Percentiles rank a stretch among this genome's conserved stretches.
phyloP scores from a whole-genome alignment of 92 coral and sea anemone genomes.

The Palythoa grandiflora region DNA sequence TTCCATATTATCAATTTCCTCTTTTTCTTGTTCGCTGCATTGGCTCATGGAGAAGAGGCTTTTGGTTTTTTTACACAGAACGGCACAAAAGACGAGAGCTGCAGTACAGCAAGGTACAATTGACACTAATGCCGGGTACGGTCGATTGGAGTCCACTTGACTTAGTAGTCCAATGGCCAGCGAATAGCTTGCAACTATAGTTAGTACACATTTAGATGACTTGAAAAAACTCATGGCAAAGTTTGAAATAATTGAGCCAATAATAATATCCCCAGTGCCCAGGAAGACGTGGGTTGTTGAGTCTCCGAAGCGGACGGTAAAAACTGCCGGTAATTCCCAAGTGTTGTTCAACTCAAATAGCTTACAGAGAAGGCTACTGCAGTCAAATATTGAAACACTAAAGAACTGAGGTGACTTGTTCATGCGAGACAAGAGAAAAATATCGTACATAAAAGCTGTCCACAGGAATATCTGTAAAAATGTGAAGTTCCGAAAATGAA shows the following conservation, averaged over 20 bases:
- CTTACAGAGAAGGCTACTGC: slow-evolving; percentile 85
- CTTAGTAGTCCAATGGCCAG: slow-evolving; percentile 87
- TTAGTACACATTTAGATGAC: slow-evolving; percentile 84
- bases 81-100: slow-evolving; percentile 85
- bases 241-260: slow-evolving; percentile 91
- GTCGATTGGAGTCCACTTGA: slow-evolving; percentile 84
- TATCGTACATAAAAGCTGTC: slow-evolving; percentile 96
- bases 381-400: slow-evolving; percentile 81
- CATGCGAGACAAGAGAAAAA: slow-evolving; percentile 85
- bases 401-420: slow-evolving; percentile 81
- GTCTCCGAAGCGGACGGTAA: slow-evolving; percentile 92
- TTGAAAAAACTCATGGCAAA: slow-evolving; percentile 93
- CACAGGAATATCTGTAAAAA: slow-evolving; percentile 95
- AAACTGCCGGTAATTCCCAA: slow-evolving; percentile 96
- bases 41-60: slow-evolving; percentile 82
- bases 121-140: slow-evolving; percentile 92
- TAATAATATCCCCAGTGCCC: slow-evolving; percentile 95
- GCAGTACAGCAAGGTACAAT: slow-evolving; percentile 91
- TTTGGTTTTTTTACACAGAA: slow-evolving; percentile 81
- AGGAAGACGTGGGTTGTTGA: slow-evolving; percentile 88
- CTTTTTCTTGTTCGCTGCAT: slow-evolving; percentile 30
- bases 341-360: slow-evolving; percentile 91
- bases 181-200: slow-evolving; percentile 85
- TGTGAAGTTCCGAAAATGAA: slow-evolving; percentile 92
- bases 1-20: slow-evolving; percentile 45